A percentile compares a stretch with the other conserved stretches of the same genome.
These are phyloP conservation scores for Microtus montanus DNA, from an alignment of 2,113 vertebrate genomes.

Conservation along the genomic window DNA sequence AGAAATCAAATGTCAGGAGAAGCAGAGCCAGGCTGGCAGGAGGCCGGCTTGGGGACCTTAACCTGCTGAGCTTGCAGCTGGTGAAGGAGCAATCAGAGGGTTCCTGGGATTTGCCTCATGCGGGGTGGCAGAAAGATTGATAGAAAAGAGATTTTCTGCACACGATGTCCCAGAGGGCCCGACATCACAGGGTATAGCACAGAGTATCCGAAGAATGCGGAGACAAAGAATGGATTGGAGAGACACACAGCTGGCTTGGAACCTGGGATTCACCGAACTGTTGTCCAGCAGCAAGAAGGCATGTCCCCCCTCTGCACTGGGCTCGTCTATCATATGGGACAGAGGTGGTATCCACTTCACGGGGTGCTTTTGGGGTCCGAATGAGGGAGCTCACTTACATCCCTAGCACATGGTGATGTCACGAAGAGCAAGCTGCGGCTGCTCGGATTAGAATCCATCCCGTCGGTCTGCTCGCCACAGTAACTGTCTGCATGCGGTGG, in stretches of 20 bases:
- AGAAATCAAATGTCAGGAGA: constrained; percentile 71
- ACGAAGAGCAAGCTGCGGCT: not conserved
- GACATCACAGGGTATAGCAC: not conserved
- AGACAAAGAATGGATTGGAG: not conserved
- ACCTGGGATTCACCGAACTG: too few relatives aligned
- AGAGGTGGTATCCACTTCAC: accelerated
- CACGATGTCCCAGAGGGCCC: accelerated
- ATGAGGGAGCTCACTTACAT: accelerated
- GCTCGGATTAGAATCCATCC: not conserved
- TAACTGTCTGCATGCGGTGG: not conserved
- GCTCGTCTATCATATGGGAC: not conserved
- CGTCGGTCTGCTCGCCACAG: accelerated
- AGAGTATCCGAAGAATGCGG: not conserved
- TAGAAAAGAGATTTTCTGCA: not conserved
- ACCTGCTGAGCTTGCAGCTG: not conserved
- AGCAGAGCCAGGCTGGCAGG: constrained; percentile 38
- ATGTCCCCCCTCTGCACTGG: not conserved
- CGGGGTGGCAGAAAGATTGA: not conserved
- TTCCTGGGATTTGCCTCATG: not conserved
- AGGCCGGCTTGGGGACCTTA: not conserved
- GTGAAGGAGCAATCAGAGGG: not conserved
- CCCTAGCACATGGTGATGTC: not conserved
- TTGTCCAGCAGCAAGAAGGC: not conserved
- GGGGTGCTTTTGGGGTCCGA: not conserved
- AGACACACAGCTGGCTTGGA: not conserved